Percentiles rank a stretch among this genome's conserved stretches.
phyloP scores from a whole-genome alignment of 2,888 invertebrate species.

The Drosophila melanocephala region DNA sequence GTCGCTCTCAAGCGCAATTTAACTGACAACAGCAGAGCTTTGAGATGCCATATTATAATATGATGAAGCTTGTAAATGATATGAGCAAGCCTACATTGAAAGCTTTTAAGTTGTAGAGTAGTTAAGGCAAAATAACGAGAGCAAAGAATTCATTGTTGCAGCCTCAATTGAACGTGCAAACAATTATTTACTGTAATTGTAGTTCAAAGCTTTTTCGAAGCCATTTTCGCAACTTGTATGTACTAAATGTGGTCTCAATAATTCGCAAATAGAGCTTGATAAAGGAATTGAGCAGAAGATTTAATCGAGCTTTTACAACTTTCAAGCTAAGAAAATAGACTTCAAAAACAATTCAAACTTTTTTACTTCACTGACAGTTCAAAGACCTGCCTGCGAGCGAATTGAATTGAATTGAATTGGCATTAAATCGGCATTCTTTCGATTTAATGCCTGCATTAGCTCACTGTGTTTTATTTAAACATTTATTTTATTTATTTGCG shows the following conservation, averaged over 20 bases:
- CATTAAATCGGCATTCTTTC: conserved; percentile 32
- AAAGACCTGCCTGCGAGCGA: conserved; percentile 2
- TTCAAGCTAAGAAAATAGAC: not conserved
- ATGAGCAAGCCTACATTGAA: conserved; percentile 3
- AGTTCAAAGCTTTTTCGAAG: not conserved
- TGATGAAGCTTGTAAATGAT: conserved; percentile 16
- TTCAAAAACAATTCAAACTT: not conserved
- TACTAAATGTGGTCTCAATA: not conserved
- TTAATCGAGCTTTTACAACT: not conserved
- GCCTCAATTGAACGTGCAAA: not conserved
- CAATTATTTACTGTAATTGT: not conserved
- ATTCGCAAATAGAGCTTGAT: not conserved
- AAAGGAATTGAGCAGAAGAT: not conserved
- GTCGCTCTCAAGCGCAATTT: conserved; percentile 23
- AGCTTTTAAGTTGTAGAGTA: conserved; percentile 4
- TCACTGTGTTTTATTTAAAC: conserved; percentile 37
- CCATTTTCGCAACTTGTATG: not conserved
- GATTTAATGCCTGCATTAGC: conserved; percentile 57
- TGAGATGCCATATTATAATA: conserved; percentile 18
- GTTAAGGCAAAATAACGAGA: not conserved
- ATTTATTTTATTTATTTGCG: conserved; percentile 42
- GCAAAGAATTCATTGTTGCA: not conserved
- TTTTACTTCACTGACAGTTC: not conserved
- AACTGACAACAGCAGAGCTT: conserved; percentile 31
- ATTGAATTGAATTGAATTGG: conserved; percentile 21